Conservation (phyloP, 2,888 invertebrate genomes). For the Dasysyrphus albostriatus region DNA sequence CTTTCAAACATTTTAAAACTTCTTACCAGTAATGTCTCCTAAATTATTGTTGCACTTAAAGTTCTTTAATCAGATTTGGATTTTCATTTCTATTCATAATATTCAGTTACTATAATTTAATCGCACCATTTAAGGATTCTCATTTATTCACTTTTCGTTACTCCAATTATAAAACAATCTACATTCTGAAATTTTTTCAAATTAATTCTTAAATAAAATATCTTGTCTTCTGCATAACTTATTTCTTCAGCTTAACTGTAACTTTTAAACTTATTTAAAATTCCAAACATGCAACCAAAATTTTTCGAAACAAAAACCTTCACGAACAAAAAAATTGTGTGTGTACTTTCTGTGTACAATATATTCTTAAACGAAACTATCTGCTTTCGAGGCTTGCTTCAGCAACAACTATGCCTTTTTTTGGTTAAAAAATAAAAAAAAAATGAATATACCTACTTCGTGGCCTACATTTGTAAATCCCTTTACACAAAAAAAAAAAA, state of each 20-base stretch:
- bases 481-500: background rate
- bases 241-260: conserved; percentile 9
- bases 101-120: no score
- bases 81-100: no score
- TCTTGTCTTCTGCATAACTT: background rate
- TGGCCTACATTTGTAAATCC: conserved; percentile 61
- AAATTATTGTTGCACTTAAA: no score
- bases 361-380: conserved; percentile 63
- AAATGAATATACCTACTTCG: conserved; percentile 18
- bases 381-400: conserved; percentile 61
- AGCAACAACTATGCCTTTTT: conserved; percentile 26
- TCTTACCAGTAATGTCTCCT: no score
- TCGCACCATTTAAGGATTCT: background rate
- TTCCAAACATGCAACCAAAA: conserved; percentile 17
- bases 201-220: background rate
- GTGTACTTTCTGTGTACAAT: conserved; percentile 1
- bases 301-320: background rate
- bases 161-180: background rate
- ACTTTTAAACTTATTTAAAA: conserved; percentile 25
- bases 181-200: background rate
- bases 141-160: background rate
- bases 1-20: no score
- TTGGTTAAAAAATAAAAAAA: conserved; percentile 27
- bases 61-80: no score
- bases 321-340: background rate